phyloP scores from a whole-genome alignment of 2,113 vertebrate species.

The Larimichthys polyactis region DNA sequence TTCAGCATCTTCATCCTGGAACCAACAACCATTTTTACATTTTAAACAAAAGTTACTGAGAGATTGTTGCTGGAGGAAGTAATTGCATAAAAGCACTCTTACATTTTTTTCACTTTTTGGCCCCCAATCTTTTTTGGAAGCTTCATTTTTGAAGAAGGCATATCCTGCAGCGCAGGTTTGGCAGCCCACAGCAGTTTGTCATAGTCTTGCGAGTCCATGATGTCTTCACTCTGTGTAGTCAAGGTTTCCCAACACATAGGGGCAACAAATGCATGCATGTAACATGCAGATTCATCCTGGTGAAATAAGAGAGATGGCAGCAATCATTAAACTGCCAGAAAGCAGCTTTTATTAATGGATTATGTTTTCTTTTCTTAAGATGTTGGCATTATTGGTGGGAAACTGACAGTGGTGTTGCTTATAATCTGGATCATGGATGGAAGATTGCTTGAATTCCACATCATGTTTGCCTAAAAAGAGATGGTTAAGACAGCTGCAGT shows the following conservation, averaged over 20 bases:
- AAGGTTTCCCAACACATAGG: conserved; percentile 69
- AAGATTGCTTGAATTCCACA: conserved; percentile 66
- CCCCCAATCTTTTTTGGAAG: conserved; percentile 37
- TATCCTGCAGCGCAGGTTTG: conserved; percentile 46
- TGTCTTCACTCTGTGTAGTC: conserved; percentile 16
- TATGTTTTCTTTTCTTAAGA: neutral
- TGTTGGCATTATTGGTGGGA: neutral
- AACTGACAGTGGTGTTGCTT: conserved; percentile 72
- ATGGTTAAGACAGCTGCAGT: neutral
- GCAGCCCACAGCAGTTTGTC: conserved; percentile 61
- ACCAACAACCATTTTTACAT: neutral
- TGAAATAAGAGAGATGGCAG: neutral
- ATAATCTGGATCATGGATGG: conserved; percentile 63
- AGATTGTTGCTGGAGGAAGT: neutral
- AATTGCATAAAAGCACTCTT: conserved; percentile 30
- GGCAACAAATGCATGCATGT: conserved; percentile 68
- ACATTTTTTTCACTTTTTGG: conserved; percentile 65
- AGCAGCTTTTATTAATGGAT: neutral
- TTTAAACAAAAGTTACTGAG: neutral
- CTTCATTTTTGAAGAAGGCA: conserved; percentile 3
- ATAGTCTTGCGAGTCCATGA: conserved; percentile 54
- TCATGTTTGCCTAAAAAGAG: conserved; percentile 42
- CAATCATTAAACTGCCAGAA: neutral
- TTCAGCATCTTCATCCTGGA: conserved; percentile 74
- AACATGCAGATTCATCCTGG: conserved; percentile 69